These are phyloP conservation scores for Gadus chalcogrammus DNA, from an alignment of 2,113 vertebrate species.

Conservation along the genomic window DNA sequence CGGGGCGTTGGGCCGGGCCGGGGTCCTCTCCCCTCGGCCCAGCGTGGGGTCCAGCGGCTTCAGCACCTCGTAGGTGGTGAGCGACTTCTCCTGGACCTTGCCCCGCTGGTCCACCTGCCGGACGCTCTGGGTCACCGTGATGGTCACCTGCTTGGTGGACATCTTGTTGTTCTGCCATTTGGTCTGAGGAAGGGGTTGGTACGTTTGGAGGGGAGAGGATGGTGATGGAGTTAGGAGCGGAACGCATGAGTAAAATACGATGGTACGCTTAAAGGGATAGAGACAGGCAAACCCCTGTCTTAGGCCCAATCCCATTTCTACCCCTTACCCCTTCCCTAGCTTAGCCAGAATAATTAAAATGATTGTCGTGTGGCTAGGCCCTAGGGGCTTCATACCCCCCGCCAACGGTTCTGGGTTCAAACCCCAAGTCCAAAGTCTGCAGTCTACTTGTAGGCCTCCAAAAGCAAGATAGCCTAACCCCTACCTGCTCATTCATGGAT, in stretches of 20 bases:
- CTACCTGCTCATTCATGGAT: too few species aligned
- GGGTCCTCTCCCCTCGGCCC: constrained; percentile 39
- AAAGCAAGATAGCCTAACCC: too few species aligned
- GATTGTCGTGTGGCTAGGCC: too few species aligned
- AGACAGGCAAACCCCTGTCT: too few species aligned
- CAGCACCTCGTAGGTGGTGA: constrained; percentile 73
- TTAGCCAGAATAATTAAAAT: too few species aligned
- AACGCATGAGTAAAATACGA: too few species aligned
- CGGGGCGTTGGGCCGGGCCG: constrained; percentile 44
- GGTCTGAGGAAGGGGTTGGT: constrained; percentile 51
- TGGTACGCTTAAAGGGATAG: too few species aligned
- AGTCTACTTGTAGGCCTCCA: too few species aligned
- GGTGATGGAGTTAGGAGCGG: neutral
- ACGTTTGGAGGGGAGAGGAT: neutral
- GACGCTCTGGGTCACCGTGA: constrained; percentile 78
- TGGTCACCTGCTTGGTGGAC: constrained; percentile 80
- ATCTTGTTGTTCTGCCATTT: constrained; percentile 78
- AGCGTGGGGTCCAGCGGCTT: constrained; percentile 51
- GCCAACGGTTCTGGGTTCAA: too few species aligned
- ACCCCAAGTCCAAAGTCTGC: neutral
- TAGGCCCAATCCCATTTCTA: too few species aligned
- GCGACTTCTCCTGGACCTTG: constrained; percentile 70
- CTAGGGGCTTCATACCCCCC: too few species aligned
- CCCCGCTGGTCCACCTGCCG: constrained; percentile 75
- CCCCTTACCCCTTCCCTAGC: too few species aligned